A percentile compares a stretch with the other conserved stretches of the same genome.
Evolutionary conservation across 1,140 invertebrate species (phyloP).

Genomic region (Drosophila truncata): DNA sequence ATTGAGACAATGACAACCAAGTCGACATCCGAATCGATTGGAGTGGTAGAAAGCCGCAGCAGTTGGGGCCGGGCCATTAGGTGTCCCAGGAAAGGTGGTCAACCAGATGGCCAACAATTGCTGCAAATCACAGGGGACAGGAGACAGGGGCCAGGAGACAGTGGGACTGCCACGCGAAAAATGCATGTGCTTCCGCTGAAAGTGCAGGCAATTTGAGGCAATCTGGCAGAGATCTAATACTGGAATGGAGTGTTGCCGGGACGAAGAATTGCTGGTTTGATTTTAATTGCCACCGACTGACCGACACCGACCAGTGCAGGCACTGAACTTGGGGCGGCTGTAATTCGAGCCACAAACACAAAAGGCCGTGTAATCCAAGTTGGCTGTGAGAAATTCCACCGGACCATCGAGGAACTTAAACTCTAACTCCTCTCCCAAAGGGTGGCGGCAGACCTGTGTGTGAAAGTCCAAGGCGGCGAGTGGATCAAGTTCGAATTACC

Average conservation of each 20-base stretch:
- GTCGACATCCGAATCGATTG: constrained; percentile 41
- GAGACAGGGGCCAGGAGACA: constrained; percentile 3
- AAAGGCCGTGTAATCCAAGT: constrained; percentile 56
- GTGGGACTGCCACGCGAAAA: constrained; percentile 32
- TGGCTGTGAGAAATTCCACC: constrained; percentile 68
- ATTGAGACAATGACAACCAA: constrained; percentile 50
- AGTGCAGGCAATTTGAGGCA: constrained; percentile 20
- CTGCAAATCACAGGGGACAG: constrained; percentile 52
- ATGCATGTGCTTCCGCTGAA: constrained; percentile 60
- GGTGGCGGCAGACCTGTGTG: constrained; percentile 26
- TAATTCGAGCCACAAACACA: constrained; percentile 61
- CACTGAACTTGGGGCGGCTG: constrained; percentile 68
- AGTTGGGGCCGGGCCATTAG: constrained; percentile 47
- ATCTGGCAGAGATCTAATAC: constrained; percentile 54
- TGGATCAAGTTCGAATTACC: constrained; percentile 71
- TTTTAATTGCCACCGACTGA: constrained; percentile 62
- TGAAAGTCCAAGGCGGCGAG: constrained; percentile 55
- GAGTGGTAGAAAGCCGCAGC: constrained; percentile 36
- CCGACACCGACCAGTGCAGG: constrained; percentile 27
- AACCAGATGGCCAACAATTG: constrained; percentile 52
- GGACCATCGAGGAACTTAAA: constrained; percentile 29
- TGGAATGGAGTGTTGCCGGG: constrained; percentile 29
- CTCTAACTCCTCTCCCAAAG: constrained; percentile 13
- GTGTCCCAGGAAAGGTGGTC: constrained; percentile 43
- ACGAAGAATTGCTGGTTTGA: constrained; percentile 48